Base-by-base conservation (phyloP, 2,888 invertebrate species). In the Trichogramma evanescens region DNA sequence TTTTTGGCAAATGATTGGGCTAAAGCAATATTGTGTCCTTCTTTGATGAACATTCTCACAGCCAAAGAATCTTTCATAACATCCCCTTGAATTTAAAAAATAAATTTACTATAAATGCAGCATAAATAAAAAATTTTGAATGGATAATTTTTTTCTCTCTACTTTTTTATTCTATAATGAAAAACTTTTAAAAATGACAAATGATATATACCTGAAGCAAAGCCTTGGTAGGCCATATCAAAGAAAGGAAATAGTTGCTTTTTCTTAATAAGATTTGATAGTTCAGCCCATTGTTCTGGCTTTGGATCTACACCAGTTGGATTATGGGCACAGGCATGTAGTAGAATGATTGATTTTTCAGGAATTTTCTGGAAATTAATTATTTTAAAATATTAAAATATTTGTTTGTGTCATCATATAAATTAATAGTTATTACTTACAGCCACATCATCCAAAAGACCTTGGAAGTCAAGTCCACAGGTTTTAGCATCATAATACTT, bases 191-290 rank as follows among this genome's bases (percentile, higher is more conserved):
- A 38, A 13, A 54, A 39, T 54, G 26, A 42, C 51, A 45, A 58
- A 42, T 49, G 58, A 50, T 56, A 66, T 58, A 63, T 72, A 81
- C 81, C 93, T 58, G 91, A 91, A 5, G 95, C 95, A 80, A 95
- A 95, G 45, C 95, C 95, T 82, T 98, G 98, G 81, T 98, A 98
- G 44, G 98, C 98, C 95, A 97, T 95, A 80, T 99, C 98, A 77
- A 98, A 95, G 83, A 89, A 98, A 41, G 95, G 92, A 75, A 90
- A 90, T 26, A 97, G 78, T 58, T 93, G 88, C 71, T 81, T 85
- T 64, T 87, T 83, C 77, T 93, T 95, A 63, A 96, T 85, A 5
- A 94, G 79, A 68, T 85, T 76, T 1, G 94, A 93, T 2, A 98
- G 81, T 79, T 94, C 89, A 59, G 85, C 81, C 98, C 98, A 99